These are phyloP conservation scores for Thereva unica DNA, from an alignment of 2,888 invertebrate genomes.

Conservation along the genomic window DNA sequence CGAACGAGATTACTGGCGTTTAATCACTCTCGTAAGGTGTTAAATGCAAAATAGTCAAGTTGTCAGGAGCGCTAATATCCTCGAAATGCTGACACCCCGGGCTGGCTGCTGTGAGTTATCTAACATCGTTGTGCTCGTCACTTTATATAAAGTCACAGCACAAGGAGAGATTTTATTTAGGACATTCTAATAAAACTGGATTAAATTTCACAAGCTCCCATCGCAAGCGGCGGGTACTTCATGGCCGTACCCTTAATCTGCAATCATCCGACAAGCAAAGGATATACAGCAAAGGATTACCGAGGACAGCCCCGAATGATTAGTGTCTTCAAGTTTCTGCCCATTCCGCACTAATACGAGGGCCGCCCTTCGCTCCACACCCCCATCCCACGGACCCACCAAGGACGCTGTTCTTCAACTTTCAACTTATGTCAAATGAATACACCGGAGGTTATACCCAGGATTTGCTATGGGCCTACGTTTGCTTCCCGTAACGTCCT, in stretches of 20 bases:
- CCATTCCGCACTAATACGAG: background rate
- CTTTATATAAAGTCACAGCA: too few species aligned
- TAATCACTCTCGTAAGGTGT: slow-evolving; percentile 13
- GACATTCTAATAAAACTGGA: slow-evolving; percentile 18
- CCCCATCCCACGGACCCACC: too few species aligned
- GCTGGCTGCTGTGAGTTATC: too few species aligned
- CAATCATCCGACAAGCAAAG: slow-evolving; percentile 21
- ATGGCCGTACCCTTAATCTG: slow-evolving; percentile 18
- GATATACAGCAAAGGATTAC: slow-evolving; percentile 16
- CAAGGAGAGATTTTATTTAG: background rate
- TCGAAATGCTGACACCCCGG: too few species aligned
- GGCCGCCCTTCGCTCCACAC: background rate
- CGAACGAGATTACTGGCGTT: slow-evolving; percentile 21
- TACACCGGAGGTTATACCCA: too few species aligned
- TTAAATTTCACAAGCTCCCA: slow-evolving; percentile 9
- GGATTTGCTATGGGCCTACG: too few species aligned
- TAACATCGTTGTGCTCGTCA: too few species aligned
- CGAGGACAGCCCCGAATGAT: background rate
- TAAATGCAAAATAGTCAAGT: background rate
- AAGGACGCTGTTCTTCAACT: too few species aligned
- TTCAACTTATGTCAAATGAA: too few species aligned
- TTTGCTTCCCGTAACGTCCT: too few species aligned
- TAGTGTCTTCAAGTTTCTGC: slow-evolving; percentile 14
- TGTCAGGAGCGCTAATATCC: background rate
- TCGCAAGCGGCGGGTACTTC: background rate